phyloP scores from a whole-genome alignment of 2,797 vertebrate species.

The Melanotaenia maccullochi region DNA sequence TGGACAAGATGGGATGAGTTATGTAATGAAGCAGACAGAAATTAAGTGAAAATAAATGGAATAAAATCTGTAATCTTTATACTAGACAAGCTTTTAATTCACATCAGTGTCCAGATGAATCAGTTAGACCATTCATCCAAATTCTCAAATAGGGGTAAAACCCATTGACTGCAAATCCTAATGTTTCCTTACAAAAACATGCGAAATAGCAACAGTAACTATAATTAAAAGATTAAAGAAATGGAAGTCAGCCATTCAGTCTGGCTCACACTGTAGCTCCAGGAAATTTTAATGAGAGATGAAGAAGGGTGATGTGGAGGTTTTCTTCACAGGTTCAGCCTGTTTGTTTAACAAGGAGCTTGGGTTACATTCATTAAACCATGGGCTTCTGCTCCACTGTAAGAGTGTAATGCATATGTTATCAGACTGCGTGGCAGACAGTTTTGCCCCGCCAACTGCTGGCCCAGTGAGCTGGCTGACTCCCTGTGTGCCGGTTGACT shows the following conservation, averaged over 20 bases:
- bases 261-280: conserved; percentile 43
- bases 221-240: conserved; percentile 80
- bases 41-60: conserved; percentile 26
- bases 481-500: conserved; percentile 15
- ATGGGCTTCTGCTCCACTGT: conserved; percentile 59
- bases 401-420: conserved; percentile 60
- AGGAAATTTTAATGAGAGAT: conserved; percentile 68
- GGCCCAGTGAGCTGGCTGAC: conserved; percentile 22
- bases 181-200: conserved; percentile 79
- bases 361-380: conserved; percentile 70
- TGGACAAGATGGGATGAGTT: neutral
- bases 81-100: conserved; percentile 43
- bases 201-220: conserved; percentile 67
- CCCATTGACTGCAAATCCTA: conserved; percentile 66
- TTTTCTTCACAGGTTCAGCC: conserved; percentile 70
- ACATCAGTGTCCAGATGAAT: conserved; percentile 67
- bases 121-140: conserved; percentile 67
- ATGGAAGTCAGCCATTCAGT: conserved; percentile 64
- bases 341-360: conserved; percentile 76
- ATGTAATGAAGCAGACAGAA: conserved; percentile 22
- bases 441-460: conserved; percentile 37
- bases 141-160: conserved; percentile 52
- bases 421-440: conserved; percentile 66
- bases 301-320: conserved; percentile 60
- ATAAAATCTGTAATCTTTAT: conserved; percentile 44